These are phyloP conservation scores for Cerastoderma edule DNA, from an alignment of 2,888 invertebrate genomes.

Conservation along the genomic window DNA sequence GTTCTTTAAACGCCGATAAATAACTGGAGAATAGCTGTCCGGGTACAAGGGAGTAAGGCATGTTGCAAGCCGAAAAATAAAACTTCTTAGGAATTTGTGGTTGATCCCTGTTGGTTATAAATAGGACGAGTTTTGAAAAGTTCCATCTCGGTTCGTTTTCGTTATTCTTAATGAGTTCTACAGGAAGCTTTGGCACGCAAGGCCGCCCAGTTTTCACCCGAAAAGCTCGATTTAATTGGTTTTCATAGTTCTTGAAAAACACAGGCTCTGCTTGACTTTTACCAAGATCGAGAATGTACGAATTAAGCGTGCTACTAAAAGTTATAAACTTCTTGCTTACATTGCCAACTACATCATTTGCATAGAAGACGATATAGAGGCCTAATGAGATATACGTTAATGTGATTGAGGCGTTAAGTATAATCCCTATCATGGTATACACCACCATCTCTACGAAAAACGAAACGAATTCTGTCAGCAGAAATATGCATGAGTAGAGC, in stretches of 20 bases:
- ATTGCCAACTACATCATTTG: slow-evolving; percentile 74
- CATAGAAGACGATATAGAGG: slow-evolving; percentile 75
- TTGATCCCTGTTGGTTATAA: slow-evolving; percentile 54
- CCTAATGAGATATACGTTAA: slow-evolving; percentile 75
- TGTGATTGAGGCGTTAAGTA: slow-evolving; percentile 76
- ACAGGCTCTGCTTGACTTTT: slow-evolving; percentile 49
- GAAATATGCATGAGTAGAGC: slow-evolving; percentile 71
- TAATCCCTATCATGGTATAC: slow-evolving; percentile 79
- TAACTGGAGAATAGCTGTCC: slow-evolving; percentile 55
- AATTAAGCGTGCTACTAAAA: slow-evolving; percentile 75
- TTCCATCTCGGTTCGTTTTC: slow-evolving; percentile 52
- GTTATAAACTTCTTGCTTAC: slow-evolving; percentile 76
- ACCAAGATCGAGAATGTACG: slow-evolving; percentile 62
- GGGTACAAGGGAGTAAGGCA: slow-evolving; percentile 59
- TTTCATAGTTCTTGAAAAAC: slow-evolving; percentile 19
- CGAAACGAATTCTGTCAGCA: slow-evolving; percentile 77
- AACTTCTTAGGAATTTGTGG: slow-evolving; percentile 60
- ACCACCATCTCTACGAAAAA: slow-evolving; percentile 78
- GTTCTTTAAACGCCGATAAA: slow-evolving; percentile 49
- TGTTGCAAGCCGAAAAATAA: slow-evolving; percentile 59
- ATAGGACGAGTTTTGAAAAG: slow-evolving; percentile 46
- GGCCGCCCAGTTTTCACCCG: slow-evolving; percentile 64
- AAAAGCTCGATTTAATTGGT: slow-evolving; percentile 76
- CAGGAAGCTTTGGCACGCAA: slow-evolving; percentile 46
- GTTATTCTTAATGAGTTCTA: slow-evolving; percentile 20